phyloP scores from a whole-genome alignment of 2,888 invertebrate species.

The Lepidochrysops patricia region DNA sequence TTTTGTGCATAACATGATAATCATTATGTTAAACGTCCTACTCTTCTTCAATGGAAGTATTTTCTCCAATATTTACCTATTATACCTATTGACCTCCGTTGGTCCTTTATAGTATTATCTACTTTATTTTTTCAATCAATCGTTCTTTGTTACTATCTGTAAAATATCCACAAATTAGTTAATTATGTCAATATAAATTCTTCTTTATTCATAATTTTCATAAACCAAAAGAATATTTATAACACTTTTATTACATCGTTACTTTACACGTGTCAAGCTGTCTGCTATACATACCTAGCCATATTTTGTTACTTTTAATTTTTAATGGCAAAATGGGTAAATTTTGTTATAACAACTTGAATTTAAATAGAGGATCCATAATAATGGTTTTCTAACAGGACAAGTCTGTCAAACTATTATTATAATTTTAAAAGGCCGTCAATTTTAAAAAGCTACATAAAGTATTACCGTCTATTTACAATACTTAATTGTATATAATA shows the following conservation, averaged over 20 bases:
- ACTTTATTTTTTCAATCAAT: too few relatives aligned
- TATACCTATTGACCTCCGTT: too few relatives aligned
- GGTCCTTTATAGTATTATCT: too few relatives aligned
- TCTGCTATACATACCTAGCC: neutral
- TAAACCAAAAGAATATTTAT: neutral
- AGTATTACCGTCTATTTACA: neutral
- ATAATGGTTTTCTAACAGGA: neutral
- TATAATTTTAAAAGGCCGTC: neutral
- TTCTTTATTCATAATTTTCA: too few relatives aligned
- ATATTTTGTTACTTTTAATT: neutral
- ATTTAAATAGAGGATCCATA: neutral
- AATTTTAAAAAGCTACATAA: neutral
- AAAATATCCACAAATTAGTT: constrained; percentile 34
- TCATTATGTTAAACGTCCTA: too few relatives aligned
- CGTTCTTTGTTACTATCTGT: neutral
- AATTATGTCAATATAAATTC: too few relatives aligned
- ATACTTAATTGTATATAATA: constrained; percentile 1
- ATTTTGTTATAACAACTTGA: neutral
- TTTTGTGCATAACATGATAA: neutral
- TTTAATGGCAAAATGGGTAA: neutral
- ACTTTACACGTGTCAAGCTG: neutral
- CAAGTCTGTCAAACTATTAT: neutral
- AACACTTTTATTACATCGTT: neutral
- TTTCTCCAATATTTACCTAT: neutral
- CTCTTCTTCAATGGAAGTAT: neutral